Base-by-base conservation (phyloP, 2,113 vertebrate genomes). In the Thermophis baileyi region DNA sequence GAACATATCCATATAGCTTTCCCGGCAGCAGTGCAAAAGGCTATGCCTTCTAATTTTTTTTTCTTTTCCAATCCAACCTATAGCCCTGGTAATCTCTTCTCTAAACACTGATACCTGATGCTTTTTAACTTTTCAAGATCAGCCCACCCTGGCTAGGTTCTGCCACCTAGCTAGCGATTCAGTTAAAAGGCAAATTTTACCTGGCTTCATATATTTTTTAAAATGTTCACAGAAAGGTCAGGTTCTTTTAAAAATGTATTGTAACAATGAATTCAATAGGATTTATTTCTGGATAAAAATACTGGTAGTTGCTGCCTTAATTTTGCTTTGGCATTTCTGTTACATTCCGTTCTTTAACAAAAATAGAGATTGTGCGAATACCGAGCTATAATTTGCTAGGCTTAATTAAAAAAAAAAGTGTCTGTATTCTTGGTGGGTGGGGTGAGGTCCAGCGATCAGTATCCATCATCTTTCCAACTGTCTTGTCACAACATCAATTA, bases 401-500 rank as follows among this genome's bases (percentile, higher is more conserved):
- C 89, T 95, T 90, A 93, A 35, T 86, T 97, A 90, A 95, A 96
- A 98, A 99, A 99, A n/a, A 60, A 27, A 18, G 4, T 25, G 30
- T 44, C 74, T 44, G 74, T 81, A 81, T 81, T 40, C 74, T 81
- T 81, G 57, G 8, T 49, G 46, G 89, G 46, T 47, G 89, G 89
- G 47, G 40, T 89, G 35, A 98, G 97, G 97, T 98, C 98, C 95
- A 97, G 98, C 98, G 98, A 98, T 99, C 98, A 99, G 98, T 98
- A 99, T 99, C 98, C 98, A 99, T 99, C 99, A 99, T 99, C 97
- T 98, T 97, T 97, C 95, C 98, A 96, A 97, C 97, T 95, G 97
- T 94, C 96, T 97, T 98, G 97, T 98, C 98, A 98, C 98, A 98
- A 98, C 98, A 98, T 99, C 98, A 99, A 98, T 99, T 99, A 99